Conservation (phyloP, 2,888 invertebrate species). For the Melinaea menophilus region DNA sequence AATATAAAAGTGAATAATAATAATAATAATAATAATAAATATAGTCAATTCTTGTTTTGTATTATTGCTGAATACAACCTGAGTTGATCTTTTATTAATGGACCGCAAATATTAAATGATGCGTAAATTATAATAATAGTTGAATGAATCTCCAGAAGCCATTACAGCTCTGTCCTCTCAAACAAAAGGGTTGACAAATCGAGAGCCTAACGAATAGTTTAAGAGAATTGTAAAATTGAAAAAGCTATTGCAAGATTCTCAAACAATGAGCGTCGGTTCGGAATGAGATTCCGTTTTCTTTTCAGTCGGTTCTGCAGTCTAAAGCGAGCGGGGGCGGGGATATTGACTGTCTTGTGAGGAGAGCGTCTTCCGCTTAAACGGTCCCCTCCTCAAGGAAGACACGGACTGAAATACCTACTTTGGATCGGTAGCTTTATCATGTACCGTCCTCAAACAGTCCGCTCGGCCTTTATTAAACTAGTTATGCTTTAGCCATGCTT, state of each 20-base stretch:
- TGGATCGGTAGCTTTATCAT: constrained; percentile 62
- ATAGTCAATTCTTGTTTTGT: neutral
- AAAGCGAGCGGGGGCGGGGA: constrained; percentile 42
- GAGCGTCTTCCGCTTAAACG: constrained; percentile 65
- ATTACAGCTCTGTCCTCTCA: constrained; percentile 11
- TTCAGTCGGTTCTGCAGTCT: constrained; percentile 55
- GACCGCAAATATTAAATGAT: too few species aligned
- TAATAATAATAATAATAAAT: too few species aligned
- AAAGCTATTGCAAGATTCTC: constrained; percentile 63
- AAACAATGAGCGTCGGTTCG: constrained; percentile 59
- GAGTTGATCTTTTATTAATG: neutral
- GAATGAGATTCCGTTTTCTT: constrained; percentile 69
- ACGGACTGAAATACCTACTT: constrained; percentile 47
- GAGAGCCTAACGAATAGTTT: constrained; percentile 39
- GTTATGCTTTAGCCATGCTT: constrained; percentile 19
- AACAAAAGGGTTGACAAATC: constrained; percentile 34
- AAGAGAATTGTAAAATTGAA: constrained; percentile 54
- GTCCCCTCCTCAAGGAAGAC: constrained; percentile 40
- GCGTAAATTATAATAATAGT: constrained; percentile 3
- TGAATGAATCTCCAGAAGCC: constrained; percentile 11
- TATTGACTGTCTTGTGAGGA: constrained; percentile 54
- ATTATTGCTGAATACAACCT: neutral
- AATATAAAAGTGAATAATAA: too few species aligned
- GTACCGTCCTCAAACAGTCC: constrained; percentile 52
- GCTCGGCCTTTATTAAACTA: constrained; percentile 46